A percentile compares a stretch with the other conserved stretches of the same genome.
These are phyloP conservation scores for Planococcus citri DNA, from an alignment of 1,140 invertebrate genomes.

Conservation along the genomic window DNA sequence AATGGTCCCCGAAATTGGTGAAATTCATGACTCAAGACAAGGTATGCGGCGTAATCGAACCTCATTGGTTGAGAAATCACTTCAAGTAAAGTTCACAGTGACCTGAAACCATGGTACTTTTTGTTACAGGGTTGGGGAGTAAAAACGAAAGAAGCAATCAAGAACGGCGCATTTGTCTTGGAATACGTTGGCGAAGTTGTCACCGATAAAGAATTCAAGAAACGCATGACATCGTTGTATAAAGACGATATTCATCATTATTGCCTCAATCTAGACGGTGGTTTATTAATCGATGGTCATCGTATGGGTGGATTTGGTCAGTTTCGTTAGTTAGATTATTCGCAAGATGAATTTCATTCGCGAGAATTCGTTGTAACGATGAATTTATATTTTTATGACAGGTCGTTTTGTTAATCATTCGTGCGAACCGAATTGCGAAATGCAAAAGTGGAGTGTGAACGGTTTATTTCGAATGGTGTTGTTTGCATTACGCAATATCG, in stretches of 20 bases:
- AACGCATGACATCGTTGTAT: slow-evolving; percentile 78
- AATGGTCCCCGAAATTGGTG: slow-evolving; percentile 73
- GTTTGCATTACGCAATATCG: slow-evolving; percentile 80
- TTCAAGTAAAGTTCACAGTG: no score
- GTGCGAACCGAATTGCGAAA: slow-evolving; percentile 95
- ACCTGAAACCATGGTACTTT: no score
- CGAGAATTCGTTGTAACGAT: slow-evolving; percentile 31
- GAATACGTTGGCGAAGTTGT: slow-evolving; percentile 97
- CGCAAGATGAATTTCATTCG: slow-evolving; percentile 37
- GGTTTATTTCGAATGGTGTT: slow-evolving; percentile 88
- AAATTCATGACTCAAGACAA: slow-evolving; percentile 82
- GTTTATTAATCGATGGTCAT: slow-evolving; percentile 93
- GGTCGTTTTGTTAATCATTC: slow-evolving; percentile 95
- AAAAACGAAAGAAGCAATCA: slow-evolving; percentile 63
- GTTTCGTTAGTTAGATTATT: slow-evolving; percentile 42
- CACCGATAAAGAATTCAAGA: slow-evolving; percentile 83
- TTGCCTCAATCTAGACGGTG: slow-evolving; percentile 84
- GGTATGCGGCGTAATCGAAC: slow-evolving; percentile 29
- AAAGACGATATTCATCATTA: slow-evolving; percentile 91
- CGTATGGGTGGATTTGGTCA: slow-evolving; percentile 78
- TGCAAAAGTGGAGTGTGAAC: slow-evolving; percentile 97
- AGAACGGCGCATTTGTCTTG: slow-evolving; percentile 76
- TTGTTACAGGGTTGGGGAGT: slow-evolving; percentile 67
- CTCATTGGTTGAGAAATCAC: slow-evolving; percentile 30
- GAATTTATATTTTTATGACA: slow-evolving; percentile 37